Evolutionary conservation across 2,888 invertebrate species (phyloP), one percentile per base, ranked within the genome.

Genomic region (Cepaea hortensis): DNA sequence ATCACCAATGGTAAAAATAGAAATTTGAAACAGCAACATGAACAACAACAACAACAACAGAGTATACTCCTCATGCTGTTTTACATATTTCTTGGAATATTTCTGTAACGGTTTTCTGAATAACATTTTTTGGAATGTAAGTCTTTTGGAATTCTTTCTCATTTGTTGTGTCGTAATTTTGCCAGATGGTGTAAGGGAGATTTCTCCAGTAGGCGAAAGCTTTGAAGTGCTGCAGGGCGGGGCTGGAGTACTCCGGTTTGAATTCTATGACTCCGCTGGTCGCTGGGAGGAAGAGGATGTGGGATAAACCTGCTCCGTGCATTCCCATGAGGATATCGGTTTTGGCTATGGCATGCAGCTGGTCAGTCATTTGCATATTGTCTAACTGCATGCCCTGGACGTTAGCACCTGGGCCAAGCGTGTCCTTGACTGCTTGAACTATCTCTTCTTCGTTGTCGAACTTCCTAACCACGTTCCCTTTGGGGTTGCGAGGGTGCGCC

Each of bases 281-380:
- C n/a, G 89, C 87, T 0, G 93, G 93, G n/a, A 94, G 89, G 86
- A 94, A 94, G 15, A 94, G 85, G 3, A 93, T 90, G 81, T 93
- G 92, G 4, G 93, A 91, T 46, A 94, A 89, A 3, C 94, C 94
- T 3, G 94, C 94, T 7, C 94, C 94, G 73, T 94, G 94, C 93
- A 94, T 94, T 3, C 94, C 94, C 1, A 94, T 90, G 20, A 94
- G 89, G 81, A 94, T 91, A 89, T 94, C 94, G 2, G 94, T 92
- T 15, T 90, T 87, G 3, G 91, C 70, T 11, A 94, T 90, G 3
- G 90, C 48, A 73, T 90, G 68, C 55, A 94, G 89, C 90, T 94
- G 94, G 23, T 92, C 83, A 15, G 88, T 75, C 91, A 94, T 92
- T 11, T 90, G 73, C 80, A 93, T 89, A 7, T 88, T 70, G 75